Percentiles rank a stretch among this genome's conserved stretches.
Evolutionary conservation across 2,113 vertebrate species (phyloP).

Genomic region (Lepisosteus oculatus): DNA sequence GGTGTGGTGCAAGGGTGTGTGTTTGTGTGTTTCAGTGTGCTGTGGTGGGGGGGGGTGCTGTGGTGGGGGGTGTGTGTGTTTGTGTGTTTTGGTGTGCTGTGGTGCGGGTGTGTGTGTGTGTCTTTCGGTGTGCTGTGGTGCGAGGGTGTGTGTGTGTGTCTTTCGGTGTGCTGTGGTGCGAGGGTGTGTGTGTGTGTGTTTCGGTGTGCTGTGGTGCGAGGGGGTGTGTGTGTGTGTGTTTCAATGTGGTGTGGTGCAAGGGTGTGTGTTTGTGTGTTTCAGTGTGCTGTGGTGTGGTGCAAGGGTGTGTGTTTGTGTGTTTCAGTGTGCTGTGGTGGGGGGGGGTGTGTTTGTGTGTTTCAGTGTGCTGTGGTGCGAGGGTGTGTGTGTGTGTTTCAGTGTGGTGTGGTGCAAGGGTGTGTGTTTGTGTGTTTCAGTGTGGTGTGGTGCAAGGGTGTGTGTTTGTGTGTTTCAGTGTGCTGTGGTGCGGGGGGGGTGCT

Average conservation of each 20-base stretch:
- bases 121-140: too few species aligned
- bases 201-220: background rate
- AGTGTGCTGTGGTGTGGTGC: background rate
- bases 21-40: background rate
- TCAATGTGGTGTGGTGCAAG: background rate
- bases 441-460: background rate
- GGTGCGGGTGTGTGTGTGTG: background rate
- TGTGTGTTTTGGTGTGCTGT: constrained; percentile 26
- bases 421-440: too few species aligned
- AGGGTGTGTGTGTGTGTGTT: background rate
- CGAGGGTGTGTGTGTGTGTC: too few species aligned
- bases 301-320: constrained; percentile 1
- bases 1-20: background rate
- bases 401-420: background rate
- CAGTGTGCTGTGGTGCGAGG: constrained; percentile 6
- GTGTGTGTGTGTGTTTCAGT: background rate
- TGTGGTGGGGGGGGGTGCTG: constrained; percentile 10
- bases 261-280: background rate
- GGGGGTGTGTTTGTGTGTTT: background rate
- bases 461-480: background rate
- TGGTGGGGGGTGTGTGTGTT: constrained; percentile 16
- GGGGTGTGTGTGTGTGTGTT: constrained; percentile 3
- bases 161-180: too few species aligned
- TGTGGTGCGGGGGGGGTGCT: background rate
- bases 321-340: background rate